Percentiles rank a stretch among this genome's conserved stretches.
phyloP scores from a whole-genome alignment of 2,797 vertebrate genomes.

The Cossypha caffra region DNA sequence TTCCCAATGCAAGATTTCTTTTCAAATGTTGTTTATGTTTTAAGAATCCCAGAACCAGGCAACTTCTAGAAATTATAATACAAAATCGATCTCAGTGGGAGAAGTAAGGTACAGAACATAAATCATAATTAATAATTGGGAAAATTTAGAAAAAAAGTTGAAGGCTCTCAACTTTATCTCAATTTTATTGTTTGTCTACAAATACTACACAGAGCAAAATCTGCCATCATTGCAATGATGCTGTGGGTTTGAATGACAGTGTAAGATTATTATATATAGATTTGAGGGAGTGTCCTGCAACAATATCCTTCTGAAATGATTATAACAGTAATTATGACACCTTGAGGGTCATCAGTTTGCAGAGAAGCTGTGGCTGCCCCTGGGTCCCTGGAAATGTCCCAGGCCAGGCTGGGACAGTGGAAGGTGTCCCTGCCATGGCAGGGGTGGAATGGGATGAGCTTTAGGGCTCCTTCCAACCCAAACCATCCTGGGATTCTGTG shows the following conservation, averaged over 20 bases:
- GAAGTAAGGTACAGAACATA: neutral
- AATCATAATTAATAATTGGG: neutral
- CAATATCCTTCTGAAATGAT: neutral
- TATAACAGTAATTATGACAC: neutral
- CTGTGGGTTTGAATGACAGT: neutral
- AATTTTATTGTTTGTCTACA: neutral
- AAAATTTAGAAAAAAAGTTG: neutral
- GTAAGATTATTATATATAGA: neutral
- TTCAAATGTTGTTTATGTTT: neutral
- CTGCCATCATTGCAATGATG: neutral
- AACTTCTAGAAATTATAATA: neutral
- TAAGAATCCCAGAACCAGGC: neutral
- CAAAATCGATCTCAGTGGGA: neutral
- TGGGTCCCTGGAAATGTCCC: neutral
- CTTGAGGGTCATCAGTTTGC: neutral
- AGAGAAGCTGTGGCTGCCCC: neutral
- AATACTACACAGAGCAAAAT: neutral
- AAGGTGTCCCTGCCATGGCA: neutral
- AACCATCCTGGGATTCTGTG: neutral
- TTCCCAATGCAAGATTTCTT: neutral
- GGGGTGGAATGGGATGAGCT: neutral
- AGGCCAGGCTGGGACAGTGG: rapidly evolving
- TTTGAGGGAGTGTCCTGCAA: neutral
- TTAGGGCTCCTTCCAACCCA: no score
- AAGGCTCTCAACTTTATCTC: neutral